Base-by-base conservation (phyloP, 2,113 vertebrate species). In the Eulemur macaco region DNA sequence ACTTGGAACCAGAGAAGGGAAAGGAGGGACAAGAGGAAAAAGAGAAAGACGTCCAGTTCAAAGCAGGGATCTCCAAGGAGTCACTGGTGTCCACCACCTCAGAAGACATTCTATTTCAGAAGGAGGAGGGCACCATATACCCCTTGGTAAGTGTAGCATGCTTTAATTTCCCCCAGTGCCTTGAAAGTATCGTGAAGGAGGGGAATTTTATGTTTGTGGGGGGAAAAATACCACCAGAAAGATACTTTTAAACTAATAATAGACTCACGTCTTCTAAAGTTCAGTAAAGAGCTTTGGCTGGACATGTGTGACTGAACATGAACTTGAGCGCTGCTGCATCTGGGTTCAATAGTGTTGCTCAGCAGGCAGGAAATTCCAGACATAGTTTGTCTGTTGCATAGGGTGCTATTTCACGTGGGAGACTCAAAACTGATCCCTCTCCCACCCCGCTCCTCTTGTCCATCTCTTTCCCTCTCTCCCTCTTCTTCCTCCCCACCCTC, bases 111-210 rank as follows among this genome's bases (percentile, higher is more conserved):
- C 92, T 99, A 31, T 98, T 98, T 47, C 64, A 95, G 37, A 96
- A 98, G 69, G 93, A 7, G 0, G 84, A 69, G 34, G 73, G 56
- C 0, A 23, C 18, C n/a, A 63, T 95, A 23, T 98, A 99, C 10
- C 97, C 99, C 11, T 89, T 99, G 39, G 99, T 99, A 97, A 99
- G 98, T 80, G 23, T 97, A 45, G 31, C 3, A 0, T 14, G 56
- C 39, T 20, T 82, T 56, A 18, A 7, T 20, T 17, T 14, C 25
- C 47, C 60, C 54, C 6, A 17, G 29, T 8, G 37, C 45, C 39
- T 27, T 66, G 50, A 27, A 25, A 39, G 23, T 50, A 0, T 66
- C 81, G 58, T 50, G 27, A 86, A 50, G 12, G 6, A 8, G 23
- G 50, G 34, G n/a, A 52, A 13, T 31, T 69, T 27, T 47, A 76